These are phyloP conservation scores for Hippoglossus stenolepis DNA, from an alignment of 2,113 vertebrate species.

Conservation along the genomic window DNA sequence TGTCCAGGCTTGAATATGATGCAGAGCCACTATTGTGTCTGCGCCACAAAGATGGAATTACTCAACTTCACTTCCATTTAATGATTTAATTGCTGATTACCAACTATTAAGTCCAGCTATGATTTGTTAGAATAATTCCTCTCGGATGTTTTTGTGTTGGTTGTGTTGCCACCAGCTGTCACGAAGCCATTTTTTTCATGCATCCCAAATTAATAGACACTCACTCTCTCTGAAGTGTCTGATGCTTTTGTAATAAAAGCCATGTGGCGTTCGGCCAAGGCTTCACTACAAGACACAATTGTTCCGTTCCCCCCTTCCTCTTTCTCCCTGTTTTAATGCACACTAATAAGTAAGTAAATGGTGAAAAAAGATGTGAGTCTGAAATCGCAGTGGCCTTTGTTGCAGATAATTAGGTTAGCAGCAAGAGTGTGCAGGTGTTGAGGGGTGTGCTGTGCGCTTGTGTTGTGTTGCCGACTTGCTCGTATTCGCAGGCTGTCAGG, in stretches of 20 bases:
- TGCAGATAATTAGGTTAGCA: constrained; percentile 78
- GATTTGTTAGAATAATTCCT: constrained; percentile 62
- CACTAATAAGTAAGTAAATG: constrained; percentile 78
- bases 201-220: constrained; percentile 75
- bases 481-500: constrained; percentile 68
- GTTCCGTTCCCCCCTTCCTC: constrained; percentile 23
- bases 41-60: constrained; percentile 14
- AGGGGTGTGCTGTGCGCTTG: constrained; percentile 65
- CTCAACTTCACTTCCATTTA: constrained; percentile 42
- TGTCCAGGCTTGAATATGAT: background rate
- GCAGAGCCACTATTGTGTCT: constrained; percentile 1
- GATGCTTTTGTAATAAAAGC: constrained; percentile 67
- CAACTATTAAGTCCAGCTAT: constrained; percentile 28
- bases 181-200: constrained; percentile 67
- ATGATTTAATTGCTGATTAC: constrained; percentile 65
- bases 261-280: constrained; percentile 56
- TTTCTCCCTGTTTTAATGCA: constrained; percentile 67
- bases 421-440: constrained; percentile 73
- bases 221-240: constrained; percentile 70
- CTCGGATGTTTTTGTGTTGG: constrained; percentile 51
- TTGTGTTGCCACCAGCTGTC: constrained; percentile 72
- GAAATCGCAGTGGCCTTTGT: constrained; percentile 73
- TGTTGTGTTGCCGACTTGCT: constrained; percentile 71
- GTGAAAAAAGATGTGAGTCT: constrained; percentile 63
- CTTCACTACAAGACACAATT: constrained; percentile 71